A percentile compares a stretch with the other conserved stretches of the same genome.
phyloP scores from a whole-genome alignment of 2,797 vertebrate species.

The Notoglanidium macrostoma region DNA sequence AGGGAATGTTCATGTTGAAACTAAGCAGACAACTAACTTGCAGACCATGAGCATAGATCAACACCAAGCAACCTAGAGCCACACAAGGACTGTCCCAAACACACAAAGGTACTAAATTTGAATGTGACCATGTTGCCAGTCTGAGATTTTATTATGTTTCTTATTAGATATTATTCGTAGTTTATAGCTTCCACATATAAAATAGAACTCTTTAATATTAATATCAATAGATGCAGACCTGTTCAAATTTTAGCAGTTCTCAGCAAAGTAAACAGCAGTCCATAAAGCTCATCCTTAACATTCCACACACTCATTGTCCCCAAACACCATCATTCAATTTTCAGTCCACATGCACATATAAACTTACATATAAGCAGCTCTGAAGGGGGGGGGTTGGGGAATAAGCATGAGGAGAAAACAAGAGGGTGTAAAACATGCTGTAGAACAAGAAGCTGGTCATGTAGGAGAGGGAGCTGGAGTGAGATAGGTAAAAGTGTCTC shows the following conservation, averaged over 20 bases:
- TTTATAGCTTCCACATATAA: not conserved
- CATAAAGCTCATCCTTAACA: conserved; percentile 70
- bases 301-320: conserved; percentile 66
- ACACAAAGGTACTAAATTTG: not conserved
- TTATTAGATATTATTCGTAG: not conserved
- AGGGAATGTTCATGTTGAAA: conserved; percentile 50
- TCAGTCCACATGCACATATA: not conserved
- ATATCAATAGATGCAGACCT: not conserved
- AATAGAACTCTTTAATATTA: not conserved
- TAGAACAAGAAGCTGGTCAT: conserved; percentile 35
- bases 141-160: not conserved
- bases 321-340: conserved; percentile 68
- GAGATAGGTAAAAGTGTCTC: conserved; percentile 37
- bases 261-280: not conserved
- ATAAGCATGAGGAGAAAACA: conserved; percentile 32
- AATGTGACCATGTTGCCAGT: not conserved
- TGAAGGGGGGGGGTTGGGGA: not conserved
- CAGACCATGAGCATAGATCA: conserved; percentile 50
- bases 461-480: conserved; percentile 28
- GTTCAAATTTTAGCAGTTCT: not conserved
- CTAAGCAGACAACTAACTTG: conserved; percentile 46
- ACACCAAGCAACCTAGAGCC: conserved; percentile 37
- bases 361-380: not conserved
- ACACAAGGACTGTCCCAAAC: conserved; percentile 8
- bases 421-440: conserved; percentile 47